These are phyloP conservation scores for Lacerta agilis DNA, from an alignment of 2,797 vertebrate species.

Conservation along the genomic window DNA sequence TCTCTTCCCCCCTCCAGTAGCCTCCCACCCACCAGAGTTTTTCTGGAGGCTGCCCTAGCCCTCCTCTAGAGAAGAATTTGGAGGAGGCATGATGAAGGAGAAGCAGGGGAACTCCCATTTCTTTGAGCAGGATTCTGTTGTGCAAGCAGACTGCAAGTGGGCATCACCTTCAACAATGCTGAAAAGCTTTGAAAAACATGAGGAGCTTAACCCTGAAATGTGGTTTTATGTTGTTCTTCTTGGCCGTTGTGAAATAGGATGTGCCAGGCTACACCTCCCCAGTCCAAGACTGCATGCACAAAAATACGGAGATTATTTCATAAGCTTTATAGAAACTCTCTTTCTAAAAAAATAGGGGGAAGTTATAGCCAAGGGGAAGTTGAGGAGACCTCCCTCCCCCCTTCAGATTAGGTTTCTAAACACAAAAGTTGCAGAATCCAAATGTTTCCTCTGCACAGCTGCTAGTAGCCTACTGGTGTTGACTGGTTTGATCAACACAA, in stretches of 20 bases:
- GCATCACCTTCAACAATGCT: not conserved
- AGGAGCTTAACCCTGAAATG: conserved; percentile 1
- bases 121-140: too few relatives aligned
- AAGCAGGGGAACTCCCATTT: too few relatives aligned
- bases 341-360: not conserved
- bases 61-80: too few relatives aligned
- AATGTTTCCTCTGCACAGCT: not conserved
- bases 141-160: too few relatives aligned
- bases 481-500: not conserved
- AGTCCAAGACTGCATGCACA: not conserved
- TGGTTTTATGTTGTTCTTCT: not conserved
- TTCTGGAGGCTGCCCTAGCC: too few relatives aligned
- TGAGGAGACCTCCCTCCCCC: not conserved
- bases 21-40: too few relatives aligned
- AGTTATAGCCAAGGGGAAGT: not conserved
- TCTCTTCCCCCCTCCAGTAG: too few relatives aligned
- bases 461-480: not conserved
- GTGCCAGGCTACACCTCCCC: not conserved
- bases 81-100: too few relatives aligned
- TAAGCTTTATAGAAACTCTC: not conserved
- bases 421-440: not conserved
- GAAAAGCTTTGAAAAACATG: conserved; percentile 1
- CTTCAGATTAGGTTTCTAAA: conserved; percentile 1
- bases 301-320: not conserved
- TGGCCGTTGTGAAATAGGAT: not conserved